Evolutionary conservation across 2,113 vertebrate species (phyloP).

Genomic region (Beaufortia kweichowensis): DNA sequence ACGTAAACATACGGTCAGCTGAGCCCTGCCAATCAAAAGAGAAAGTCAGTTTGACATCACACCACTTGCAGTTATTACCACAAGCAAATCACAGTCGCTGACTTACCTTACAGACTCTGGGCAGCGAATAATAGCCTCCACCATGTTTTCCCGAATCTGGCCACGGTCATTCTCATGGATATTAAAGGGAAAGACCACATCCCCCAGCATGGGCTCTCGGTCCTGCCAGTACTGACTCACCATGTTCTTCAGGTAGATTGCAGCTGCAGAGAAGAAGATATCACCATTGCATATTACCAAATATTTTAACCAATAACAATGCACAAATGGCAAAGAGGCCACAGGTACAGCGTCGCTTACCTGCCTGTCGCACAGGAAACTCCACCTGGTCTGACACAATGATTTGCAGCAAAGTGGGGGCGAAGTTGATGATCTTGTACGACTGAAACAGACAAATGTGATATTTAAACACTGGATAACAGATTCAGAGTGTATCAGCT

Average conservation of each 20-base stretch:
- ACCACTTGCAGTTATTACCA: not conserved
- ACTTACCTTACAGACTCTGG: conserved; percentile 91
- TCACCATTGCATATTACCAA: too few species aligned
- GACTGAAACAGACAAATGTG: conserved; percentile 79
- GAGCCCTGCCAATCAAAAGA: conserved; percentile 72
- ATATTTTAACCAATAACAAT: not conserved
- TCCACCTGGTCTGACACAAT: conserved; percentile 96
- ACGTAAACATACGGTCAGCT: conserved; percentile 93
- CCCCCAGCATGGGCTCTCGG: conserved; percentile 85
- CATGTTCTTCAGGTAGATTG: conserved; percentile 99
- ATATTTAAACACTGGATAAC: not conserved
- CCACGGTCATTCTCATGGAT: conserved; percentile 96
- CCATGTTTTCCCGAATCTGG: conserved; percentile 93
- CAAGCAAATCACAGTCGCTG: not conserved
- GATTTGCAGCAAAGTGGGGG: conserved; percentile 94
- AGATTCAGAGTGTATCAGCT: too few species aligned
- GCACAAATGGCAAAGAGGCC: conserved; percentile 4
- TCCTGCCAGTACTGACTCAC: conserved; percentile 98
- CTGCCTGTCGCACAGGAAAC: conserved; percentile 95
- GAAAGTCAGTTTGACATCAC: not conserved
- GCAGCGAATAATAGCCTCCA: conserved; percentile 93
- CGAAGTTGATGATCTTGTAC: conserved; percentile 98
- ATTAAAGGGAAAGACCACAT: conserved; percentile 91
- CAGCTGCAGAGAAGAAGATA: conserved; percentile 71
- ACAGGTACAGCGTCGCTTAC: conserved; percentile 69